phyloP scores from a whole-genome alignment of 2,797 vertebrate genomes.

The Cyprinodon diabolis region DNA sequence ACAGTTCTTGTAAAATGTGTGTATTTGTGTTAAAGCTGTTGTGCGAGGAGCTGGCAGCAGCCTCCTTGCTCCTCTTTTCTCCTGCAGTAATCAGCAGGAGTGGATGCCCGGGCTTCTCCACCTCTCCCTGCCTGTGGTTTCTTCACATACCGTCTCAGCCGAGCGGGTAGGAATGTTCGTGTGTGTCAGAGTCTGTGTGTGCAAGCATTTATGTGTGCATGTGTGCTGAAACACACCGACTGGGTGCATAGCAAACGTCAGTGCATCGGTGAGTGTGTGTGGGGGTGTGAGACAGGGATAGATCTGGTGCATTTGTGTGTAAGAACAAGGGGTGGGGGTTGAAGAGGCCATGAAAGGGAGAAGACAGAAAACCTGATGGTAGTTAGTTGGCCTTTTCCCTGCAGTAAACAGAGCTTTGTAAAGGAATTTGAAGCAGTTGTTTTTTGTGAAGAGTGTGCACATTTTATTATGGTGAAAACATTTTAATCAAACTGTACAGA shows the following conservation, averaged over 20 bases:
- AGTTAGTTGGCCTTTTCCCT: conserved; percentile 75
- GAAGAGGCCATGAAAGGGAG: conserved; percentile 81
- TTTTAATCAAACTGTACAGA: conserved; percentile 23
- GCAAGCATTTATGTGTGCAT: conserved; percentile 19
- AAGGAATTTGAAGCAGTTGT: conserved; percentile 37
- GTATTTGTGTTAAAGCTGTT: conserved; percentile 31
- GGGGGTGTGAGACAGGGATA: conserved; percentile 31
- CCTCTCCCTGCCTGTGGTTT: conserved; percentile 81
- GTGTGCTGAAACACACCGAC: conserved; percentile 40
- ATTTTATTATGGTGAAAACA: conserved; percentile 31
- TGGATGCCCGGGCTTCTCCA: conserved; percentile 72
- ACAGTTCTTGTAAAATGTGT: conserved; percentile 1
- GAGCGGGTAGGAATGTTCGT: conserved; percentile 71
- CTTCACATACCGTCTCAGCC: conserved; percentile 80
- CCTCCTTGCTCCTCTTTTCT: conserved; percentile 64
- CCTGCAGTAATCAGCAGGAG: conserved; percentile 80
- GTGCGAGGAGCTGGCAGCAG: conserved; percentile 66
- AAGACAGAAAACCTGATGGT: conserved; percentile 77
- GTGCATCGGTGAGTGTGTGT: conserved; percentile 13
- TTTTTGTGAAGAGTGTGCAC: conserved; percentile 19
- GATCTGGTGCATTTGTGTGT: conserved; percentile 64
- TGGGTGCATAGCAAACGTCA: conserved; percentile 32
- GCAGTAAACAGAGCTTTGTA: conserved; percentile 71
- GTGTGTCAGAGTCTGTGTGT: conserved; percentile 41
- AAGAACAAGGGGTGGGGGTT: conserved; percentile 70